These are phyloP conservation scores for Lampropteryx suffumata DNA, from an alignment of 2,888 invertebrate genomes.

Conservation along the genomic window DNA sequence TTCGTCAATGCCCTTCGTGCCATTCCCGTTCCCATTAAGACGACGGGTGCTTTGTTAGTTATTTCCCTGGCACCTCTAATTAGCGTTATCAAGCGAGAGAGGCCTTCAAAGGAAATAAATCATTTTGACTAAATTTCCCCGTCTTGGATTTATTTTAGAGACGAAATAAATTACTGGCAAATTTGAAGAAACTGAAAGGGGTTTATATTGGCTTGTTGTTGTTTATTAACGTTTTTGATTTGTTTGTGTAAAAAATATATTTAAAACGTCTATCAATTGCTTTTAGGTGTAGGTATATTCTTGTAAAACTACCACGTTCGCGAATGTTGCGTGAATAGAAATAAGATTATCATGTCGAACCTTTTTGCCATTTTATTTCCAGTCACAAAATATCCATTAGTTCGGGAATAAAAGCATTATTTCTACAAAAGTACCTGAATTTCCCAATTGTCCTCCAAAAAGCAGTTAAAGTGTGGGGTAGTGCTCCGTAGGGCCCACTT, in stretches of 20 bases:
- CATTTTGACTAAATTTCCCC: slow-evolving; percentile 43
- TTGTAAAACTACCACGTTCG: too few relatives aligned
- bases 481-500: slow-evolving; percentile 18
- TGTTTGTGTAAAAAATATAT: too few relatives aligned
- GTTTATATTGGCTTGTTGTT: too few relatives aligned
- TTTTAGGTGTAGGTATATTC: too few relatives aligned
- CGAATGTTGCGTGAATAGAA: too few relatives aligned
- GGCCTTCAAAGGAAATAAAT: slow-evolving; percentile 47
- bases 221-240: too few relatives aligned
- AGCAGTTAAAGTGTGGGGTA: slow-evolving; percentile 21
- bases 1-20: background rate
- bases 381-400: slow-evolving; percentile 2
- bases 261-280: too few relatives aligned
- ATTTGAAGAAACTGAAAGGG: too few relatives aligned
- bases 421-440: slow-evolving; percentile 9
- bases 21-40: slow-evolving; percentile 5
- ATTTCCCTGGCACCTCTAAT: slow-evolving; percentile 44
- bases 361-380: background rate
- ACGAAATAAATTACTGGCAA: background rate
- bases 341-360: too few relatives aligned
- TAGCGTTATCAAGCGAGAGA: slow-evolving; percentile 53
- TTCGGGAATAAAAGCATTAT: slow-evolving; percentile 7
- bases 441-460: slow-evolving; percentile 21
- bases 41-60: slow-evolving; percentile 15
- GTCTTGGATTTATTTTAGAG: slow-evolving; percentile 5